These are phyloP conservation scores for Zaprionus kolodkinae DNA, from an alignment of 1,140 invertebrate genomes.

Conservation along the genomic window DNA sequence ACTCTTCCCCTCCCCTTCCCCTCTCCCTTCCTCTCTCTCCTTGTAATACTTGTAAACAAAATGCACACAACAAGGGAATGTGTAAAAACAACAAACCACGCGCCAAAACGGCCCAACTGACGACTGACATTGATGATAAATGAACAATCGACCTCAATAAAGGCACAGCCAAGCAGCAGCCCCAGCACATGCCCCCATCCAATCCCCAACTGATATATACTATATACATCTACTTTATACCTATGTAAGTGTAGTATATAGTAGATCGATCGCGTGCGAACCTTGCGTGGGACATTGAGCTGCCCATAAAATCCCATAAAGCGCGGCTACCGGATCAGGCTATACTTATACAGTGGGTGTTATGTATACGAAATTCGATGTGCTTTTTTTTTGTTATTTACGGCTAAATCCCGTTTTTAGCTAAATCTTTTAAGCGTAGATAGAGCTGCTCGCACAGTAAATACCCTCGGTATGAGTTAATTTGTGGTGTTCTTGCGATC, in stretches of 20 bases:
- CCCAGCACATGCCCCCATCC: constrained; percentile 10
- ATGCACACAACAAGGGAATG: constrained; percentile 56
- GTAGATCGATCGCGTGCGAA: constrained; percentile 11
- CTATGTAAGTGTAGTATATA: not conserved
- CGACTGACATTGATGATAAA: constrained; percentile 79
- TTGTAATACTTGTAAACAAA: constrained; percentile 50
- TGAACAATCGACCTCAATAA: constrained; percentile 79
- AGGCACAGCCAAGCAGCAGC: constrained; percentile 48
- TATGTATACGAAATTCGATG: constrained; percentile 4
- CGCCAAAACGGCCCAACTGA: constrained; percentile 64
- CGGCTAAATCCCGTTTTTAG: constrained; percentile 1
- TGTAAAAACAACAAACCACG: constrained; percentile 74
- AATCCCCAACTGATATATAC: constrained; percentile 10
- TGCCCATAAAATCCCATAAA: constrained; percentile 34
- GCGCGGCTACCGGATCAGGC: constrained; percentile 29
- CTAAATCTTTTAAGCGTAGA: not conserved
- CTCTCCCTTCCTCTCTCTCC: not conserved
- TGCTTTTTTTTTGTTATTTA: not conserved
- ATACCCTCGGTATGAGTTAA: not conserved
- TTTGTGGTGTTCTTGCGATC: too few species aligned
- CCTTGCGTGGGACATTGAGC: constrained; percentile 36
- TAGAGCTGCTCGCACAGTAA: not conserved
- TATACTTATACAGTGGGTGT: constrained; percentile 10
- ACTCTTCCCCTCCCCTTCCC: not conserved
- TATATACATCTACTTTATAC: not conserved